phyloP scores from a whole-genome alignment of 2,113 vertebrate genomes.

The Gorsachius goisagi region DNA sequence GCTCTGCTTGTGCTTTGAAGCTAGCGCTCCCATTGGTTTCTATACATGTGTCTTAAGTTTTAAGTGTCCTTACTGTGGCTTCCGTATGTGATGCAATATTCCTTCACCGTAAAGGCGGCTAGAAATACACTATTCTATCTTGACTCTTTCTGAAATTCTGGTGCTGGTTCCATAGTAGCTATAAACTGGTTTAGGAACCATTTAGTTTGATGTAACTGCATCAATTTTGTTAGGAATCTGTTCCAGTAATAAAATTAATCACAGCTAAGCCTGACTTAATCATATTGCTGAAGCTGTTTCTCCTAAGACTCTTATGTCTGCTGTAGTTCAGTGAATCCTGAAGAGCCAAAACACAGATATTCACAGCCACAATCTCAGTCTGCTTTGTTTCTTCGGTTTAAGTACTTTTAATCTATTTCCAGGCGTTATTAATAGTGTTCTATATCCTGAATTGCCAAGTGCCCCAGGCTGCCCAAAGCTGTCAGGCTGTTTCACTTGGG shows the following conservation, averaged over 20 bases:
- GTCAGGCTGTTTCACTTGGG: neutral
- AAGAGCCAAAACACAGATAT: neutral
- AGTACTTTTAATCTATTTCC: neutral
- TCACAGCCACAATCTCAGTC: neutral
- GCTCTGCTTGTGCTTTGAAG: neutral
- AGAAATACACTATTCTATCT: neutral
- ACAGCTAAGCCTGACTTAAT: neutral
- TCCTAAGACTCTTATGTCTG: neutral
- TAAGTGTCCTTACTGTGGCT: conserved; percentile 45
- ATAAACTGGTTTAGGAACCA: neutral
- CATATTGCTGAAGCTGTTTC: neutral
- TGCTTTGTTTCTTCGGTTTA: neutral
- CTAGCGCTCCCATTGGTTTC: neutral
- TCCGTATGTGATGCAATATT: neutral
- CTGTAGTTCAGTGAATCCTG: neutral
- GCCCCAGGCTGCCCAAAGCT: neutral
- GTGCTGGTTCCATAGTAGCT: neutral
- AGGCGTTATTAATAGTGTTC: neutral
- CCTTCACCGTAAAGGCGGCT: neutral
- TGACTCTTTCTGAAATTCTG: neutral
- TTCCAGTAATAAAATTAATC: neutral
- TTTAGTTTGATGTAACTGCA: neutral
- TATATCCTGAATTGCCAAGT: neutral
- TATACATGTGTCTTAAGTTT: neutral
- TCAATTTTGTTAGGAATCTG: neutral